Evolutionary conservation across 2,888 invertebrate species (phyloP), one percentile per base, ranked within the genome.

Genomic region (Chymomyza caudatula): DNA sequence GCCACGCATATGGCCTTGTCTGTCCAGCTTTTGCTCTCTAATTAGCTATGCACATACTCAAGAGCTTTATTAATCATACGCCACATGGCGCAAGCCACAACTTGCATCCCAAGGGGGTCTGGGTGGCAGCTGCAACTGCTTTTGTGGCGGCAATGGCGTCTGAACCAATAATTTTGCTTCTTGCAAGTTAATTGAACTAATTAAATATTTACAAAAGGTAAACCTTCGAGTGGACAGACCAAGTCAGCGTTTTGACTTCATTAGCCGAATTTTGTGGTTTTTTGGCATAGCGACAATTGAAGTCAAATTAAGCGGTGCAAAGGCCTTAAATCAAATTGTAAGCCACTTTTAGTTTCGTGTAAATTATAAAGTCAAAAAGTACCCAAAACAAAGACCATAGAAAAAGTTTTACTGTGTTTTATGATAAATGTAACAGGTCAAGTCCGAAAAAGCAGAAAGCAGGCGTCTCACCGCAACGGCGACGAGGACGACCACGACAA

Each of bases 151-250:
- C 23, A 15, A 13, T 23, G n/a, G 53, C 25, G 15, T 53, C 53
- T 15, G 25, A 25, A 71, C 71, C 80, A 69, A 85, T 79, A 60
- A 74, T 60, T 56, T 63, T 68, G 85, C 47, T 77, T 74, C 37
- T 59, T 19, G 63, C 57, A 60, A 54, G 78, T 71, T 69, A 81
- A 80, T 78, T 78, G 66, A 77, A 67, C 85, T 81, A 84, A 80
- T 80, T 78, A 81, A 86, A 86, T 86, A 80, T 80, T 80, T 67
- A 84, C 78, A 73, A 77, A 64, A 57, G 56, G 49, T 47, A 19
- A 47, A 8, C 47, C 19, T 2, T 29, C 20, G 51, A 51, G 19
- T 53, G 53, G 25, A 13, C 25, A 23, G 23, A 15, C 25, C n/a
- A 25, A 53, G n/a, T 47, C 43, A 37, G 47, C 52, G 58, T 61